Evolutionary conservation across 2,888 invertebrate species (phyloP).

Genomic region (Tenthredo distinguenda): DNA sequence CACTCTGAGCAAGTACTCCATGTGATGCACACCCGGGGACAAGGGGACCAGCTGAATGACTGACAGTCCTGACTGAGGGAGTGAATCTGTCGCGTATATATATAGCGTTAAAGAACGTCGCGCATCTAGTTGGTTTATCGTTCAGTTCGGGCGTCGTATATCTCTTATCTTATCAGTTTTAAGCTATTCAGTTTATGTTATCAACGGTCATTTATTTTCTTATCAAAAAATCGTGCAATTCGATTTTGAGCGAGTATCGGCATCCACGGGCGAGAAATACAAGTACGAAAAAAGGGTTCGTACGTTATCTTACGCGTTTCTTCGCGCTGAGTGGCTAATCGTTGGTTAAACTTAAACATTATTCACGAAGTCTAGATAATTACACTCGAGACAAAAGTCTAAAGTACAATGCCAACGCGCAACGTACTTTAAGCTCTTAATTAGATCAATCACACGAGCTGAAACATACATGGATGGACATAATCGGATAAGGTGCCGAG

Average conservation of each 20-base stretch:
- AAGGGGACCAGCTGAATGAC: slow-evolving; percentile 39
- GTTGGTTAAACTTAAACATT: background rate
- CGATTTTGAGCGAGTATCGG: background rate
- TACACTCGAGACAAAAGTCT: background rate
- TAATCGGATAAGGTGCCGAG: background rate
- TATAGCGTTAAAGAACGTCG: background rate
- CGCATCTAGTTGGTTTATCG: slow-evolving; percentile 26
- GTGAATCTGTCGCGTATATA: slow-evolving; percentile 42
- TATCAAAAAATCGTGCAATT: background rate
- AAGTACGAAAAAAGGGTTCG: background rate
- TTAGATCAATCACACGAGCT: background rate
- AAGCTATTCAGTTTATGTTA: background rate
- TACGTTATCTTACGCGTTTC: background rate
- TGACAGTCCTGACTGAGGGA: slow-evolving; percentile 34
- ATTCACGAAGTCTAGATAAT: background rate
- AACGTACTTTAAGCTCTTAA: background rate
- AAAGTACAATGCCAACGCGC: background rate
- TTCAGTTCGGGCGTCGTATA: background rate
- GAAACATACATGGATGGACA: background rate
- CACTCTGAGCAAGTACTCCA: slow-evolving; percentile 49
- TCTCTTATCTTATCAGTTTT: slow-evolving; percentile 43
- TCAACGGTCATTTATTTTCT: background rate
- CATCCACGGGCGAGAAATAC: background rate
- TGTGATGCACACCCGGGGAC: slow-evolving; percentile 6
- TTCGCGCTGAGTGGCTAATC: background rate